A percentile compares a stretch with the other conserved stretches of the same genome.
Evolutionary conservation across 1,140 invertebrate genomes (phyloP).

Genomic region (Augochlora pura): DNA sequence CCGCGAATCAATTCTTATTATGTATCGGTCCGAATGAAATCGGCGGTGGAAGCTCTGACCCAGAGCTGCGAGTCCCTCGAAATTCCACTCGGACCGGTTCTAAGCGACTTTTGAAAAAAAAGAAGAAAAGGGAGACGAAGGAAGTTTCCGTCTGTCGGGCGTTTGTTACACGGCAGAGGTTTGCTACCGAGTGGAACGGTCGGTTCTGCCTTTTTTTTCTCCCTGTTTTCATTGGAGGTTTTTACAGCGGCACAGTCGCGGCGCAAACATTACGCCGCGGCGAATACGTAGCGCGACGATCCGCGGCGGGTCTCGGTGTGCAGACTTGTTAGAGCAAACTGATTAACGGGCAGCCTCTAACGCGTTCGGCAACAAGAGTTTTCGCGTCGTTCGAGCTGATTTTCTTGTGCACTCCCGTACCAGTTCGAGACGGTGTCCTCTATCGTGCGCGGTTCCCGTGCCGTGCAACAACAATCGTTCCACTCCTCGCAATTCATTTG

Average conservation of each 20-base stretch:
- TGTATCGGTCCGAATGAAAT: too few species aligned
- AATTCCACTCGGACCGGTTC: too few species aligned
- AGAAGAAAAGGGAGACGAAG: too few species aligned
- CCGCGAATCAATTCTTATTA: too few species aligned
- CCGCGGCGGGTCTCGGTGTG: slow-evolving; percentile 12
- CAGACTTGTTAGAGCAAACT: slow-evolving; percentile 57
- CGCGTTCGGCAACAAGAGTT: slow-evolving; percentile 34
- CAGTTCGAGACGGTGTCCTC: slow-evolving; percentile 47
- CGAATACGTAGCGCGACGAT: not conserved
- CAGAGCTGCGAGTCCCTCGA: too few species aligned
- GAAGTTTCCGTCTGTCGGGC: too few species aligned
- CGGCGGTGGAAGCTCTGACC: too few species aligned
- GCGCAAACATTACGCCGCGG: slow-evolving; percentile 30
- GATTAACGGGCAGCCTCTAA: slow-evolving; percentile 72
- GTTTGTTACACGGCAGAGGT: too few species aligned
- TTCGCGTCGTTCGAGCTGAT: slow-evolving; percentile 3
- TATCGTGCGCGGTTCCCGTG: not conserved
- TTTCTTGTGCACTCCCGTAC: slow-evolving; percentile 40
- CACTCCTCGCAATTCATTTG: slow-evolving; percentile 6
- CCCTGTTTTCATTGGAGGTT: not conserved
- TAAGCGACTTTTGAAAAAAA: too few species aligned
- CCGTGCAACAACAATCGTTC: not conserved
- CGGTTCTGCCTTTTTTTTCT: too few species aligned
- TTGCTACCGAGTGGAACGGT: too few species aligned
- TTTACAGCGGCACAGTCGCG: not conserved